Evolutionary conservation across 2,888 invertebrate species (phyloP).

Genomic region (Agonum fuliginosum): DNA sequence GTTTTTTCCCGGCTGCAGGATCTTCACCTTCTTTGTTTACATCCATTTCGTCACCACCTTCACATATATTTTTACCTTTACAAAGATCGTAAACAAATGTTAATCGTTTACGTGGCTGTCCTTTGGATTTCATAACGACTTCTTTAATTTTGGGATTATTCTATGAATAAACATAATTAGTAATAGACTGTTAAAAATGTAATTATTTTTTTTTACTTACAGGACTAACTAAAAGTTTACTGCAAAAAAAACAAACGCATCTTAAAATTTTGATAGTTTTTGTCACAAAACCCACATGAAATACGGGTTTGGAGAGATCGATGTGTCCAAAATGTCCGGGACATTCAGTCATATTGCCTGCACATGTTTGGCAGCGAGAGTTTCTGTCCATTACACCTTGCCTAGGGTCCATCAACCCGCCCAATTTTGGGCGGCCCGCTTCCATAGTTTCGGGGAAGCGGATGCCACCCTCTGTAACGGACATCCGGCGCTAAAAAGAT

Average conservation of each 20-base stretch:
- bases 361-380: conserved; percentile 96
- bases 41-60: conserved; percentile 99
- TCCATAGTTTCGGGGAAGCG: conserved; percentile 98
- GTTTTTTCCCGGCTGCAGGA: conserved; percentile 74
- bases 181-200: not conserved
- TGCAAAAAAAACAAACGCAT: conserved; percentile 99
- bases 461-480: conserved; percentile 97
- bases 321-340: conserved; percentile 99
- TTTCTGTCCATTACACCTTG: conserved; percentile 98
- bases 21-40: conserved; percentile 86
- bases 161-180: conserved; percentile 72
- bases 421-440: conserved; percentile 97
- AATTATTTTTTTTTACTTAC: conserved; percentile 80
- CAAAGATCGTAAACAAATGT: conserved; percentile 98
- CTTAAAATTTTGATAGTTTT: conserved; percentile 98
- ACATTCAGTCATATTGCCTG: conserved; percentile 98
- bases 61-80: conserved; percentile 98
- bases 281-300: conserved; percentile 97
- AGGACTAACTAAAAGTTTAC: conserved; percentile 95
- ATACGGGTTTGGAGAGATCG: conserved; percentile 98
- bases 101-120: conserved; percentile 94
- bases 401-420: conserved; percentile 99
- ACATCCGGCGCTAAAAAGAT: conserved; percentile 91
- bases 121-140: conserved; percentile 96
- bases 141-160: conserved; percentile 95